phyloP scores from a whole-genome alignment of 2,797 vertebrate genomes.

The Halcyon chelicuti region DNA sequence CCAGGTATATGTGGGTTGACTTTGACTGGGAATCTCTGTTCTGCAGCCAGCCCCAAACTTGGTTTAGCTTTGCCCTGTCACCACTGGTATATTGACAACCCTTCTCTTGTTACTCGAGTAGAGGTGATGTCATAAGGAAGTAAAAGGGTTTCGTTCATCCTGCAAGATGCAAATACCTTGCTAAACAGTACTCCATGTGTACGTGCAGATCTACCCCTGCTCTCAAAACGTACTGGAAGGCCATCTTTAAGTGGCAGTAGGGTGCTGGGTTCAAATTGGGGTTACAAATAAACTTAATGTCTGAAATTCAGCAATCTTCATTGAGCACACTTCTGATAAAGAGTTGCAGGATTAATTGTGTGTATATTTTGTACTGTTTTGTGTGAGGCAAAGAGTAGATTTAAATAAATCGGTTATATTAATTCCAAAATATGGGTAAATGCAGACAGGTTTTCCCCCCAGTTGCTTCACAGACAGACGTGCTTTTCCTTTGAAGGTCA shows the following conservation, averaged over 20 bases:
- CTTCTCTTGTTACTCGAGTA: too few species aligned
- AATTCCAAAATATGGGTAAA: neutral
- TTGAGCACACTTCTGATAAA: neutral
- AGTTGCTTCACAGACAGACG: neutral
- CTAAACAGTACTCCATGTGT: neutral
- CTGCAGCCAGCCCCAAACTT: neutral
- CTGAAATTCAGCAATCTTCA: neutral
- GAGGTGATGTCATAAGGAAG: neutral
- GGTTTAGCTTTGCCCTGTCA: neutral
- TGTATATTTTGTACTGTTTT: neutral
- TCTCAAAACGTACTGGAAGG: neutral
- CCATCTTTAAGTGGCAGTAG: neutral
- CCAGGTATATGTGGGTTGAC: accelerated
- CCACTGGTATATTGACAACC: neutral
- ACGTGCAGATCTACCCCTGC: accelerated
- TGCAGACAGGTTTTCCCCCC: accelerated
- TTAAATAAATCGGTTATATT: accelerated
- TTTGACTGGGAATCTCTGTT: accelerated
- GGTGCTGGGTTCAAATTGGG: neutral
- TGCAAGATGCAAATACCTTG: neutral
- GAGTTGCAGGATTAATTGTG: neutral
- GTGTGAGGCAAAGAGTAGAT: neutral
- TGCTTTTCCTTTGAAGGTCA: neutral
- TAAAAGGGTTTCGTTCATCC: neutral
- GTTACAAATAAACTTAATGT: neutral